Conservation (phyloP, 2,113 vertebrate species). For the Tretioscincus oriximinensis region DNA sequence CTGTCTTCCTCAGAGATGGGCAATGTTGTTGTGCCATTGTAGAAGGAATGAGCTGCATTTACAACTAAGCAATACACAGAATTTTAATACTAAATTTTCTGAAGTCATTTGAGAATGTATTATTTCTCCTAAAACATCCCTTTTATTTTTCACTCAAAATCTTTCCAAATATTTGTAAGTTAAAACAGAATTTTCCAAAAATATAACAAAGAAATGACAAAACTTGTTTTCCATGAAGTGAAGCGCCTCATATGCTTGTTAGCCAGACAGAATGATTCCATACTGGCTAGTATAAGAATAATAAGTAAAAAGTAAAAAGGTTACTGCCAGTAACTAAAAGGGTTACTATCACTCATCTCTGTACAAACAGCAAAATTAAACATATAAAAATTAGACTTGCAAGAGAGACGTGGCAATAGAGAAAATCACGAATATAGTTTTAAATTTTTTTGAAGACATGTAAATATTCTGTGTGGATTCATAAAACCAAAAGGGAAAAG, state of each 20-base stretch:
- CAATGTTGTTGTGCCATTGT: slow-evolving; percentile 96
- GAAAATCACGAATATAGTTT: not conserved
- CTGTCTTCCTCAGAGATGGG: slow-evolving; percentile 98
- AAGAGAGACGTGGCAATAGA: not conserved
- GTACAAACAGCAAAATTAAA: no score
- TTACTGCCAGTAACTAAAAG: no score
- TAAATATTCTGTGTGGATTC: not conserved
- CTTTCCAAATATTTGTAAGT: not conserved
- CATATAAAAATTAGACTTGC: no score
- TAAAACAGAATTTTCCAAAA: not conserved
- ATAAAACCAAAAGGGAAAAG: not conserved
- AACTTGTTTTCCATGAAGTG: not conserved
- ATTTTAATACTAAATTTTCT: slow-evolving; percentile 17
- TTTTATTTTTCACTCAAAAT: not conserved
- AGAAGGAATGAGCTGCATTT: slow-evolving; percentile 97
- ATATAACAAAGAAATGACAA: not conserved
- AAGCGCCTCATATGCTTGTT: no score
- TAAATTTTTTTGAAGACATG: not conserved
- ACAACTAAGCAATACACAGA: slow-evolving; percentile 80
- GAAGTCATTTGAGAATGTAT: slow-evolving; percentile 1
- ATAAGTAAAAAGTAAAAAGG: not conserved
- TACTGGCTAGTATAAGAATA: no score
- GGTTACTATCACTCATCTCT: no score
- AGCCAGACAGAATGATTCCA: no score
- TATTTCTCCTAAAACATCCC: not conserved